Percentiles rank a stretch among this genome's conserved stretches.
Conservation (phyloP, 2,113 vertebrate genomes). For the Aegotheles bennettii region DNA sequence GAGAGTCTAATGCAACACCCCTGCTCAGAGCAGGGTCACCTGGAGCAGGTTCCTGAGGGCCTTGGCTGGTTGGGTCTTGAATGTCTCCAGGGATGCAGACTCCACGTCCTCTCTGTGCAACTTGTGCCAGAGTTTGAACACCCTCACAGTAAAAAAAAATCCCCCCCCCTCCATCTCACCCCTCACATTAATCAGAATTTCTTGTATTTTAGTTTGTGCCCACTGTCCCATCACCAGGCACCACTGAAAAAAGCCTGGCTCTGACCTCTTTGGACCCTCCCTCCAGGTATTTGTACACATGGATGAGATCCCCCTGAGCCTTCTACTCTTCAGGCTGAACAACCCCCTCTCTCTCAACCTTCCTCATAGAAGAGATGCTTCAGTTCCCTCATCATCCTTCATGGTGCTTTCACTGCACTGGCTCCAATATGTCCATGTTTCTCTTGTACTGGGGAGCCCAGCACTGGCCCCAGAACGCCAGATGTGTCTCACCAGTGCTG, state of each 20-base stretch:
- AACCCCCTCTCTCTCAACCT: not conserved
- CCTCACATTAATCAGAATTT: too few relatives aligned
- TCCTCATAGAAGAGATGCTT: not conserved
- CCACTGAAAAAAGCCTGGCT: too few relatives aligned
- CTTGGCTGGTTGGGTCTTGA: not conserved
- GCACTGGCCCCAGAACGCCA: too few relatives aligned
- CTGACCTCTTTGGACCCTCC: too few relatives aligned
- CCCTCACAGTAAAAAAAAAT: not conserved
- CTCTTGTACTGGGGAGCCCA: too few relatives aligned
- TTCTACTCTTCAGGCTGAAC: not conserved
- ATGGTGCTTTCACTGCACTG: not conserved
- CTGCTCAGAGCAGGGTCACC: not conserved
- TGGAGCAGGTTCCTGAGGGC: not conserved
- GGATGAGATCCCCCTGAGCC: not conserved
- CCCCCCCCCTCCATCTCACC: too few relatives aligned
- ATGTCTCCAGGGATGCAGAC: not conserved
- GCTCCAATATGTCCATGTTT: too few relatives aligned
- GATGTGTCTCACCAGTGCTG: too few relatives aligned
- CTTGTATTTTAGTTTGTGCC: too few relatives aligned
- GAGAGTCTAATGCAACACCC: not conserved
- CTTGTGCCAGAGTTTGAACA: not conserved
- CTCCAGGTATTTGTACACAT: not conserved
- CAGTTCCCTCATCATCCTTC: too few relatives aligned
- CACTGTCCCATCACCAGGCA: too few relatives aligned
- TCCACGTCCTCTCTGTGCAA: not conserved